Evolutionary conservation across 1,140 invertebrate species (phyloP), one percentile per base, ranked within the genome.

Genomic region (Eciton burchellii): DNA sequence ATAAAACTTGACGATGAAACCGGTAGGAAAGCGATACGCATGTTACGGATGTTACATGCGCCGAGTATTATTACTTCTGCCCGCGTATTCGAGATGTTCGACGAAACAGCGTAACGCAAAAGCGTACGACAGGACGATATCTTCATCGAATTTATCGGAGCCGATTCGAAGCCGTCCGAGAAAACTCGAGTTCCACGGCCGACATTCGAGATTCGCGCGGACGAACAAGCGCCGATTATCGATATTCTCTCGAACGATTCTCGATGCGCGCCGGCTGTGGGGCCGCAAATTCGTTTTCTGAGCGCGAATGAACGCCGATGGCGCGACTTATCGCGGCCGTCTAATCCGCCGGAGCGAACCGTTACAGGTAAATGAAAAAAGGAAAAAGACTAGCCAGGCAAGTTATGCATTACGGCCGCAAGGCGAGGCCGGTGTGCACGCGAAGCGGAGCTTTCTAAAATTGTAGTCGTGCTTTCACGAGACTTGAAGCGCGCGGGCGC

Each of bases 1-100:
- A 74, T 63, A 74, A 63, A 74, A 60, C 59, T 49, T 74, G 72
- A 49, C 26, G 19, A 62, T 49, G 41, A 41, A 63, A 49, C 14
- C 14, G 26, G 19, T 49, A 63, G n/a, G 8, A 63, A 52, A 29
- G 24, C 43, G n/a, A 60, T 35, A 19, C n/a, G 35, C 2, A 35
- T 3, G 35, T 4, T n/a, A n/a, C n/a, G n/a, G 12, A 43, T 21
- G 19, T 63, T 11, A 14, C 12, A 24, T 26, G 26, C 56, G 4
- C 21, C 12, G 14, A 47, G 21, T 47, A 43, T 66, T 66, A n/a
- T 47, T 66, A 26, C 47, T 47, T 47, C 43, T 66, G 19, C 11
- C n/a, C 9, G 14, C 29, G 26, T 11, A 26, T 47, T 54, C 52
- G 52, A n/a, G n/a, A n/a, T 14, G 52, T 6, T n/a, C n/a, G n/a